Conservation (phyloP, 2,888 invertebrate species). For the Mactromeris polynyma region DNA sequence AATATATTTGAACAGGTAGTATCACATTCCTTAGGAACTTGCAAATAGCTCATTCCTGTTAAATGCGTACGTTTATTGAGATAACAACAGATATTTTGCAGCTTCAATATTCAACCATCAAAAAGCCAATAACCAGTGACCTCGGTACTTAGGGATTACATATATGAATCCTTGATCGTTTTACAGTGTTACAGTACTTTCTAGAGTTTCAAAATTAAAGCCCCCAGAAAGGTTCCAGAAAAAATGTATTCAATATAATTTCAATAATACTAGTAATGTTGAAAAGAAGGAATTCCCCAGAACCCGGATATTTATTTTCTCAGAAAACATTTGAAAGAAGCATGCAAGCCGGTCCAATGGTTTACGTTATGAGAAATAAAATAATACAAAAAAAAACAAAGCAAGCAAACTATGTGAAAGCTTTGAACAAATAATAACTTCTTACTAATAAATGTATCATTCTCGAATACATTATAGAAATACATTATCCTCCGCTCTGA, state of each 20-base stretch:
- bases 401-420: conserved; percentile 28
- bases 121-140: too few relatives aligned
- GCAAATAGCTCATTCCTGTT: too few relatives aligned
- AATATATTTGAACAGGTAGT: too few relatives aligned
- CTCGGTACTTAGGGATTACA: too few relatives aligned
- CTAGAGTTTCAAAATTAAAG: not conserved
- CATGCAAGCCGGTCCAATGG: not conserved
- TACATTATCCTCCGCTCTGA: conserved; percentile 56
- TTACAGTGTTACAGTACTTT: too few relatives aligned
- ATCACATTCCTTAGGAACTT: too few relatives aligned
- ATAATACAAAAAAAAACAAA: not conserved
- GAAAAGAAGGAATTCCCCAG: not conserved
- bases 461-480: conserved; percentile 64
- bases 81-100: too few relatives aligned
- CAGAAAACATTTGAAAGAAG: not conserved
- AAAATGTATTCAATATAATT: not conserved
- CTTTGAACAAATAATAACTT: conserved; percentile 18
- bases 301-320: not conserved
- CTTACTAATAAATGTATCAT: conserved; percentile 58
- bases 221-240: not conserved
- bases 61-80: too few relatives aligned
- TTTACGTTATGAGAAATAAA: not conserved
- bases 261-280: not conserved
- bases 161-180: too few relatives aligned
- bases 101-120: too few relatives aligned